Conservation (phyloP, 2,888 invertebrate species). For the Morpho helenor region DNA sequence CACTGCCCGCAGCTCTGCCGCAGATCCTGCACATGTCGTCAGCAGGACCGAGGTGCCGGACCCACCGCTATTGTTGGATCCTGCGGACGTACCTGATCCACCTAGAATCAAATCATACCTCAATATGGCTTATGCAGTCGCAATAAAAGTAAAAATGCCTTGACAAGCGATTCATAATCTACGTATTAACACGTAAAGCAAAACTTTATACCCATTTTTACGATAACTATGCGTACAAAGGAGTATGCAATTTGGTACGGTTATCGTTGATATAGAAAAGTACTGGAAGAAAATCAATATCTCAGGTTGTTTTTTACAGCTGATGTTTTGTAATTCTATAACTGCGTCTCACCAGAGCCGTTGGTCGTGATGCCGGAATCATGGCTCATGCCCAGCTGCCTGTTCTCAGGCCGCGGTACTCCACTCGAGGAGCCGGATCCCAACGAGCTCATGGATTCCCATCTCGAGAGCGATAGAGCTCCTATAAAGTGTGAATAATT, state of each 20-base stretch:
- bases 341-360: constrained; percentile 51
- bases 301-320: too few species aligned
- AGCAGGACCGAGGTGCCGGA: constrained; percentile 77
- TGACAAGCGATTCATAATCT: too few species aligned
- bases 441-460: constrained; percentile 86
- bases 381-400: constrained; percentile 64
- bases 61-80: constrained; percentile 51
- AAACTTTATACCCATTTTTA: too few species aligned
- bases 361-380: constrained; percentile 73
- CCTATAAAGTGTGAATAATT: constrained; percentile 63
- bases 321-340: too few species aligned
- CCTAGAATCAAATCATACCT: constrained; percentile 5
- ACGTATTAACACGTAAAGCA: too few species aligned
- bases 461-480: constrained; percentile 89
- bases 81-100: constrained; percentile 30
- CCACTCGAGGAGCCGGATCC: constrained; percentile 75
- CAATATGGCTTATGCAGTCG: too few species aligned
- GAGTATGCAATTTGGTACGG: too few species aligned
- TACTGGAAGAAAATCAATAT: too few species aligned
- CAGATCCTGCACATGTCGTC: constrained; percentile 93
- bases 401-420: constrained; percentile 52
- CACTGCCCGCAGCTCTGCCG: constrained; percentile 87
- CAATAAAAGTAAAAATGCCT: neutral
- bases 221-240: too few species aligned
- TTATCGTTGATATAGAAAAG: too few species aligned